phyloP scores from a whole-genome alignment of 2,888 invertebrate species.

The Clunio marinus region DNA sequence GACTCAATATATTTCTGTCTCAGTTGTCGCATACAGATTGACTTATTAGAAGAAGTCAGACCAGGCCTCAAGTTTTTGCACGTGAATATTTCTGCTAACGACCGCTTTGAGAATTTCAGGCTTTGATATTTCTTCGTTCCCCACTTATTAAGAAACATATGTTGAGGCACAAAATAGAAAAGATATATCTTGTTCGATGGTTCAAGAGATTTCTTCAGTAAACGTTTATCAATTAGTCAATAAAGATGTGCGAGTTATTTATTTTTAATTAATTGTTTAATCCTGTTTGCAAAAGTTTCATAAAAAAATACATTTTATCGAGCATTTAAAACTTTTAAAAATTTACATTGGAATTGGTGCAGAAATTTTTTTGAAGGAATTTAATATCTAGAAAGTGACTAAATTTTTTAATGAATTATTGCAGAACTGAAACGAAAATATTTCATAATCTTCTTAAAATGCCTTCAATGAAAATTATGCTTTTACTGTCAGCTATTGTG shows the following conservation, averaged over 20 bases:
- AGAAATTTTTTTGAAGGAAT: no score
- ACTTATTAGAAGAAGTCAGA: constrained; percentile 27
- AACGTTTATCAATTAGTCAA: constrained; percentile 1
- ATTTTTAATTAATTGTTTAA: no score
- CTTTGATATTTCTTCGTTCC: background rate
- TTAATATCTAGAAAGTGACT: no score
- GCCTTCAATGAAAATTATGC: constrained; percentile 23
- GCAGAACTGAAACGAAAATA: background rate
- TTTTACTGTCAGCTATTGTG: background rate
- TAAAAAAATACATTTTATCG: no score
- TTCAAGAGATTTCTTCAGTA: constrained; percentile 35
- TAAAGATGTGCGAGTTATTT: constrained; percentile 12
- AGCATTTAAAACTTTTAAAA: no score
- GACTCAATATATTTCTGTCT: background rate
- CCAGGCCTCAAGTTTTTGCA: background rate
- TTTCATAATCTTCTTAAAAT: background rate
- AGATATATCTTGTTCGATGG: constrained; percentile 24
- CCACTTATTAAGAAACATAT: constrained; percentile 20
- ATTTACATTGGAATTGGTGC: no score
- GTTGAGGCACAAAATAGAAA: constrained; percentile 28
- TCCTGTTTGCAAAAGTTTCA: no score
- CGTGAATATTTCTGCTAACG: constrained; percentile 12
- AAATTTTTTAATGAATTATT: background rate
- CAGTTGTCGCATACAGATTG: constrained; percentile 28
- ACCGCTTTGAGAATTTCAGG: background rate